Percentiles rank a stretch among this genome's conserved stretches.
These are phyloP conservation scores for Malurus elegans DNA, from an alignment of 2,113 vertebrate genomes.

Conservation along the genomic window DNA sequence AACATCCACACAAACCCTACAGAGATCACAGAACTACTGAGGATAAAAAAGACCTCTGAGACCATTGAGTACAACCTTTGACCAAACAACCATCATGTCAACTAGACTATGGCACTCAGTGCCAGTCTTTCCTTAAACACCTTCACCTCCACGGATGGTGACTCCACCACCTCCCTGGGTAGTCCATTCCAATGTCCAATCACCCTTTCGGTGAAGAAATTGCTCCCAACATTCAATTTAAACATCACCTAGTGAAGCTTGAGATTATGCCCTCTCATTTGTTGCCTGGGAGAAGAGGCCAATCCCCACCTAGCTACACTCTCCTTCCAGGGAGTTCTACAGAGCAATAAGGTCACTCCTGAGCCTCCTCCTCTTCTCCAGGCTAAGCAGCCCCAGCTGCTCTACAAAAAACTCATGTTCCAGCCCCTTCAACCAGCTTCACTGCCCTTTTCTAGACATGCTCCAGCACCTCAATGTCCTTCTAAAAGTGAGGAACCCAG, in stretches of 20 bases:
- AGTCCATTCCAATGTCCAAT: background rate
- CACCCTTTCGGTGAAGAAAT: background rate
- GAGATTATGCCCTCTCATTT: background rate
- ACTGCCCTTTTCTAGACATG: background rate
- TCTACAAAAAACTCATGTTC: background rate
- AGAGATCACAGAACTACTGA: background rate
- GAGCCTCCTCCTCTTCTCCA: background rate
- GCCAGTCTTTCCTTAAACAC: background rate
- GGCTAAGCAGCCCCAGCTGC: background rate
- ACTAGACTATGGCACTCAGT: background rate
- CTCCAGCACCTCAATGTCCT: background rate
- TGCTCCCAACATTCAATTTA: background rate
- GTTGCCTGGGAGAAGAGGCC: background rate
- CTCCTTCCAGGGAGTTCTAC: background rate
- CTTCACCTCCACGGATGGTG: background rate
- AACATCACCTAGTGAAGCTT: background rate
- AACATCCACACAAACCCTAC: background rate
- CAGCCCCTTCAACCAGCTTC: background rate
- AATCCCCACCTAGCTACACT: too few species aligned
- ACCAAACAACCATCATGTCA: background rate
- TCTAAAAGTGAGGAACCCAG: background rate
- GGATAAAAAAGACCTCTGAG: background rate
- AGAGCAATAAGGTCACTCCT: background rate
- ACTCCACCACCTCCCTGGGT: background rate
- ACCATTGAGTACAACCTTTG: background rate